Base-by-base conservation (phyloP, 2,888 invertebrate genomes). In the Fabriciana adippe region DNA sequence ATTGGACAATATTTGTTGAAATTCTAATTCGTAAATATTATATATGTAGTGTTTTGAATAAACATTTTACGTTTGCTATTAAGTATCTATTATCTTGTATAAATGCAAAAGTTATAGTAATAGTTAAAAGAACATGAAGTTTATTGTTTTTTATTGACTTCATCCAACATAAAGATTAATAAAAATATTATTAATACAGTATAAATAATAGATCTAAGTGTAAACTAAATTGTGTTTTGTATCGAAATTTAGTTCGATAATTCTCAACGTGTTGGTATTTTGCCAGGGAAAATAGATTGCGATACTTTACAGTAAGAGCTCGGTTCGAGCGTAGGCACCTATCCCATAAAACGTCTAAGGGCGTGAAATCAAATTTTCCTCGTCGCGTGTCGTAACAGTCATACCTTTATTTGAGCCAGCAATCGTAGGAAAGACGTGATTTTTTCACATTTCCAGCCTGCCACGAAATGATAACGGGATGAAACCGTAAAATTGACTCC, bases 401-500 rank as follows among this genome's bases (percentile, higher is more conserved):
- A 61, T 48, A 64, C 60, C 67, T 60, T 70, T 67, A 67, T 56
- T 64, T 61, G 64, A 69, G 51, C 48, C 61, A 51, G 51, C 53
- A 62, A 50, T 70, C 70, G 61, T 61, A 56, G 64, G 53, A 41
- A 47, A 62, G 64, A 65, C 64, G 67, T 66, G 66, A 69, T 72
- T 67, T 70, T 72, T 67, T 64, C 65, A 53, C 55, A 59, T 59
- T 66, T 60, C 55, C 47, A 64, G 70, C 70, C 67, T 72, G 72
- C 64, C 68, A 59, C 21, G 47, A 65, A 55, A 55, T 65, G 72
- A 72, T 72, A 72, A 67, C 67, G 60, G 65, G 55, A 65, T 69
- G 68, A 65, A 72, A 64, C 64, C 68, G 63, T 68, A 64, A 71
- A 68, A 71, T 71, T 64, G 53, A 64, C 64, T 63, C 54, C 50